Evolutionary conservation across 2,888 invertebrate species (phyloP).

Genomic region (Diarsia dahlii): DNA sequence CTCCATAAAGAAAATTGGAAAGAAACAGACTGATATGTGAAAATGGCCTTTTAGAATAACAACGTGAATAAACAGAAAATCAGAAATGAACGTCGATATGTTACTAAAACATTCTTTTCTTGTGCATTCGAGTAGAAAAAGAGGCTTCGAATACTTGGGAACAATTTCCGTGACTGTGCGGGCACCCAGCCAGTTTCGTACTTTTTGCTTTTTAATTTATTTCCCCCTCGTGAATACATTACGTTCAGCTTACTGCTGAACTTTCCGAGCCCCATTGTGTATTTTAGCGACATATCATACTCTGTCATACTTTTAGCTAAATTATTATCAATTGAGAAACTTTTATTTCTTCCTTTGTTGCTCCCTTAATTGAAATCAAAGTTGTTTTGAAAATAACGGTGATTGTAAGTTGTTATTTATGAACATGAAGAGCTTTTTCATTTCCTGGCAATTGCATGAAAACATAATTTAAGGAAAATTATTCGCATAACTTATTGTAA

Average conservation of each 20-base stretch:
- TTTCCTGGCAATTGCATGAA: slow-evolving; percentile 13
- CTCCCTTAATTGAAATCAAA: slow-evolving; percentile 41
- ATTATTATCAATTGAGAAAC: slow-evolving; percentile 56
- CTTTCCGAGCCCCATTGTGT: slow-evolving; percentile 53
- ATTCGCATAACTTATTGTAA: background rate
- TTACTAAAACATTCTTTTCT: slow-evolving; percentile 58
- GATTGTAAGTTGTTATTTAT: slow-evolving; percentile 28
- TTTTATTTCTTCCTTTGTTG: slow-evolving; percentile 41
- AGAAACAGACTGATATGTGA: slow-evolving; percentile 9
- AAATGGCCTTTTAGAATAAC: slow-evolving; percentile 30
- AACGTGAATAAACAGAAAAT: slow-evolving; percentile 54
- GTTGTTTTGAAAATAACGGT: slow-evolving; percentile 28
- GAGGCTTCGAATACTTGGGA: slow-evolving; percentile 56
- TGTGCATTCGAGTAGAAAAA: slow-evolving; percentile 63
- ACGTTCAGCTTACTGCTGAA: slow-evolving; percentile 54
- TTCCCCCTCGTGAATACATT: slow-evolving; percentile 69
- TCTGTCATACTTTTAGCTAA: slow-evolving; percentile 57
- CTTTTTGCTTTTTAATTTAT: slow-evolving; percentile 69
- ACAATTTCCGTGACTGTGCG: slow-evolving; percentile 56
- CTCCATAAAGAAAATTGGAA: slow-evolving; percentile 17
- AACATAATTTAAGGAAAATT: background rate
- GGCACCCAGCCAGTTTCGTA: slow-evolving; percentile 73
- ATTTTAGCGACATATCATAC: slow-evolving; percentile 54
- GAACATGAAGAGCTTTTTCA: slow-evolving; percentile 19
- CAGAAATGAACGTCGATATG: slow-evolving; percentile 40